phyloP scores from a whole-genome alignment of 2,888 invertebrate species.

The Amphipyra berbera region DNA sequence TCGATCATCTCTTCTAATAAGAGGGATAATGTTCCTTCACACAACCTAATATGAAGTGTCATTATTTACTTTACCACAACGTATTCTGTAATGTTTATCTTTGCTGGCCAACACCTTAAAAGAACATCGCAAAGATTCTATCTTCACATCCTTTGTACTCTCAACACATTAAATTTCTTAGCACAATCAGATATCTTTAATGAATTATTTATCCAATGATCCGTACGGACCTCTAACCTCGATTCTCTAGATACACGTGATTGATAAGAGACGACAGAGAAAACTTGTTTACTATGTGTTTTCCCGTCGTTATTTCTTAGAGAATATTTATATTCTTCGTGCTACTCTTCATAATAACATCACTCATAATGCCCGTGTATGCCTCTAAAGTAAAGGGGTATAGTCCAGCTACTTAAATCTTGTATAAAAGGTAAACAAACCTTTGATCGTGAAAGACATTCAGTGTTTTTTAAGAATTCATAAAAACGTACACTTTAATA shows the following conservation, averaged over 20 bases:
- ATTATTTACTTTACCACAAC: not conserved
- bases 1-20: no score
- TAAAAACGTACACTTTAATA: no score
- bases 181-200: conserved; percentile 16
- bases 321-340: no score
- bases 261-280: conserved; percentile 20
- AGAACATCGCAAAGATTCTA: not conserved
- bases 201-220: conserved; percentile 34
- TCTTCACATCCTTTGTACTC: not conserved
- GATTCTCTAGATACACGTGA: conserved; percentile 20
- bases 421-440: no score
- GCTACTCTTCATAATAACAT: no score
- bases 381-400: no score
- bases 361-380: no score
- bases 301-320: conserved; percentile 3
- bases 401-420: no score
- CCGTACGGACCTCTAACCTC: conserved; percentile 25
- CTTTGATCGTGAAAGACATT: no score
- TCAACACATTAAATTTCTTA: conserved; percentile 2
- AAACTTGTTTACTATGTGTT: conserved; percentile 13
- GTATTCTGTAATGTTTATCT: not conserved
- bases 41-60: no score
- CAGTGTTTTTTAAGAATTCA: no score
- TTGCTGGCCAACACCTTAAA: not conserved
- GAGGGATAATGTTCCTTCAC: no score